Percentiles rank a stretch among this genome's conserved stretches.
Evolutionary conservation across 2,113 vertebrate species (phyloP).

Genomic region (Pelecanus crispus): DNA sequence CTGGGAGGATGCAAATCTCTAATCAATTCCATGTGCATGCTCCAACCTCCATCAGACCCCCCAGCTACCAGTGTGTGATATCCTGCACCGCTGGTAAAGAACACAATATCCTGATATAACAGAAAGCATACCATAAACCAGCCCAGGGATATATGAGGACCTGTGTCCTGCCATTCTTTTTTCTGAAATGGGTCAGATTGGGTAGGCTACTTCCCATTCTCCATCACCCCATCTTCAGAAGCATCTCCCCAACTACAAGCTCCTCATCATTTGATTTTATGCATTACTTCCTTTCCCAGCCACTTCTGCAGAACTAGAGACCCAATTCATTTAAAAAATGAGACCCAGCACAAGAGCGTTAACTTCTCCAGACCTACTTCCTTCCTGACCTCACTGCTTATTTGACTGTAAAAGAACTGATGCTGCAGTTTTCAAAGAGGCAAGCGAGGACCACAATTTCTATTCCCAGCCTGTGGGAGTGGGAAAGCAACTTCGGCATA

Average conservation of each 20-base stretch:
- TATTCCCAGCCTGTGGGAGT: constrained; percentile 22
- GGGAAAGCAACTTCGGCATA: not conserved
- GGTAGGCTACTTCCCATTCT: not conserved
- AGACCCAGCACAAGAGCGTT: not conserved
- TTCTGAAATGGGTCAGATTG: not conserved
- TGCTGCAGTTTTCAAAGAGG: constrained; percentile 22
- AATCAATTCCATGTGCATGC: not conserved
- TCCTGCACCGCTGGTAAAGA: not conserved
- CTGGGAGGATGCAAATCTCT: not conserved
- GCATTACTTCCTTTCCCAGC: constrained; percentile 23
- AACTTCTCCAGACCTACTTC: not conserved
- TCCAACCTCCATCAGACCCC: not conserved
- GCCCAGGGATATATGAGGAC: not conserved
- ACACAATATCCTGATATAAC: constrained; percentile 5
- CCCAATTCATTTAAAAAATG: not conserved
- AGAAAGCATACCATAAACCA: constrained; percentile 1
- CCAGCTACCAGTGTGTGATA: not conserved
- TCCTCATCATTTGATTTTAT: not conserved
- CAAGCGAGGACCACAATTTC: not conserved
- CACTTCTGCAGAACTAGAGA: not conserved
- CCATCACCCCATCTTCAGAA: not conserved
- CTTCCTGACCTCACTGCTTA: constrained; percentile 16
- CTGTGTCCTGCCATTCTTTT: not conserved
- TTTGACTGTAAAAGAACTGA: constrained; percentile 21
- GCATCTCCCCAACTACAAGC: not conserved